Base-by-base conservation (phyloP, 2,888 invertebrate species). In the Nomada fabriciana region DNA sequence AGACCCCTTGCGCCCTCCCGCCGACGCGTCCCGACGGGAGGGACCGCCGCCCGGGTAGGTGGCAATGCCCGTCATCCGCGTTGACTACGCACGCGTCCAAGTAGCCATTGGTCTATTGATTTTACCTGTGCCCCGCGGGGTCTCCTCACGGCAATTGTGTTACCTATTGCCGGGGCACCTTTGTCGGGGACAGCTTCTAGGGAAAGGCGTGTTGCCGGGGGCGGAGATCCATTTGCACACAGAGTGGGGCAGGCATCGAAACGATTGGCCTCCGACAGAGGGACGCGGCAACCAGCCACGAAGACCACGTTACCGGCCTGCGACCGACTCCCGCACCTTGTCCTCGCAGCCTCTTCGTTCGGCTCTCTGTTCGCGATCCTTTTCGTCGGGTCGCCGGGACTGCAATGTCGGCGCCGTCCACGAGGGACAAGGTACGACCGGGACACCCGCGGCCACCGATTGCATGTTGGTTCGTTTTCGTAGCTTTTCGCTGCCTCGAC, bases 81-180 rank as follows among this genome's bases (percentile, higher is more conserved):
- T 65, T 70, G 83, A 91, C 83, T 88, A 91, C 91, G 91, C 91
- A 91, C 90, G 91, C 91, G 91, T 90, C 88, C 88, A 85, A 87
- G 91, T 92, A 91, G 92, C 91, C 92, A 91, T 90, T 92, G 91
- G 90, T 91, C 92, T 93, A 93, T 93, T 92, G 93, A 93, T 88
- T 88, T 88, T 88, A 76, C 85, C 20, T 68, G 81, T 68, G 72
- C 76, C 75, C 68, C 50, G 47, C 13, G 47, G 69, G 70, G 57
- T 75, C 61, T 70, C 63, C 80, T 68, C 55, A 43, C 69, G 55
- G 70, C 68, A 79, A 74, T 75, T 55, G 72, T 20, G 60, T 67
- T 63, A 78, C 84, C 77, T 68, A 69, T 83, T 70, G 73, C 42
- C 65, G 59, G 70, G 65, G 63, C 79, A n/a, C 82, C 64, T 57